phyloP scores from a whole-genome alignment of 2,888 invertebrate genomes.

The Cantharis rustica region DNA sequence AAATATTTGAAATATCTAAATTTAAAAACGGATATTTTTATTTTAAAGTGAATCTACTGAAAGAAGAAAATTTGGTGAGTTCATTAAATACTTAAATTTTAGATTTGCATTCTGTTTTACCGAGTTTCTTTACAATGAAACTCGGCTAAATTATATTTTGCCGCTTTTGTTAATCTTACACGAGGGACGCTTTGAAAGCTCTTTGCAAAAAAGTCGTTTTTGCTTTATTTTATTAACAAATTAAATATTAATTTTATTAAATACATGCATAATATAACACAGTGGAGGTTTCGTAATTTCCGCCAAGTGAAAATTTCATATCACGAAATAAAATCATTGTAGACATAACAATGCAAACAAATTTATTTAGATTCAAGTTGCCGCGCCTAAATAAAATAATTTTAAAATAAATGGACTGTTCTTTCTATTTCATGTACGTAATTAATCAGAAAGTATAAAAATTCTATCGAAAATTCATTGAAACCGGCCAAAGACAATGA shows the following conservation, averaged over 20 bases:
- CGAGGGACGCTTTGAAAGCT: not conserved
- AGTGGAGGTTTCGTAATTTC: not conserved
- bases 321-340: not conserved
- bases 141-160: not conserved
- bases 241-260: too few species aligned
- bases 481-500: not conserved
- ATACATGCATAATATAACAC: not conserved
- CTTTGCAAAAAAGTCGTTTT: not conserved
- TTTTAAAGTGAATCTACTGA: not conserved
- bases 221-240: not conserved
- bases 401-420: not conserved
- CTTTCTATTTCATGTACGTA: not conserved
- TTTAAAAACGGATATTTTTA: not conserved
- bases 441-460: not conserved
- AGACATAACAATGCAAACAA: not conserved
- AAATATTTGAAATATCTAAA: not conserved
- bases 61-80: not conserved
- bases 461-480: not conserved
- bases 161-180: not conserved
- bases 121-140: not conserved
- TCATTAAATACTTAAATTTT: not conserved
- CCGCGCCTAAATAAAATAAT: not conserved
- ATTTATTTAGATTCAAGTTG: not conserved
- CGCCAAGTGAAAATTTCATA: not conserved
- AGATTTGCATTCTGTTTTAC: not conserved